A percentile compares a stretch with the other conserved stretches of the same genome.
These are phyloP conservation scores for Argyrosomus regius DNA, from an alignment of 2,797 vertebrate genomes.

Conservation along the genomic window DNA sequence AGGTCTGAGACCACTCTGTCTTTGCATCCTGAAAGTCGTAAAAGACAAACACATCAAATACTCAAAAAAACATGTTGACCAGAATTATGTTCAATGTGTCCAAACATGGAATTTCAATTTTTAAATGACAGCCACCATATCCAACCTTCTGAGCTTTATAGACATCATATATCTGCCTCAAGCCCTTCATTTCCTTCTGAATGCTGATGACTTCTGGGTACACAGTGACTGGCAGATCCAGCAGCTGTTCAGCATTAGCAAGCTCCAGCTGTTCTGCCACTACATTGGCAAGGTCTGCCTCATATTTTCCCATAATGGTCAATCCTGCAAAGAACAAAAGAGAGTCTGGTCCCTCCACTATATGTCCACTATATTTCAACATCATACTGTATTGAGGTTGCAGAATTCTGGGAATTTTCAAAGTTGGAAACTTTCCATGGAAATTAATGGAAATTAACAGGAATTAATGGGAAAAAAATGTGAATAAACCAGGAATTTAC, in stretches of 20 bases:
- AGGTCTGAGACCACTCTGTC: slow-evolving; percentile 93
- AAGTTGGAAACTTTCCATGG: too few relatives aligned
- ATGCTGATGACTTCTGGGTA: slow-evolving; percentile 88
- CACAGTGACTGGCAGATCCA: slow-evolving; percentile 88
- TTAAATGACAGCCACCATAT: neutral
- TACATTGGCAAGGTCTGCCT: slow-evolving; percentile 86
- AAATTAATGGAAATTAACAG: too few relatives aligned
- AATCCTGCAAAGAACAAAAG: slow-evolving; percentile 82
- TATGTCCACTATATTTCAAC: neutral
- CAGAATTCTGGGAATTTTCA: too few relatives aligned
- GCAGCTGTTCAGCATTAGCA: slow-evolving; percentile 91
- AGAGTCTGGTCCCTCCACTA: neutral
- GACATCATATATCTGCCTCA: slow-evolving; percentile 90
- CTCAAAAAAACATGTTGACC: neutral
- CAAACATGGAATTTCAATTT: neutral
- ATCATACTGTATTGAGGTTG: too few relatives aligned
- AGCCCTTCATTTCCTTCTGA: slow-evolving; percentile 90
- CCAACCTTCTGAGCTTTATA: slow-evolving; percentile 89
- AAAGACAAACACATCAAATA: slow-evolving; percentile 25
- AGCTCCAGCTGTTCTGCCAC: slow-evolving; percentile 86
- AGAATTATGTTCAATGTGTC: slow-evolving; percentile 4
- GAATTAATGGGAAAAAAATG: too few relatives aligned
- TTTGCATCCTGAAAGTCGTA: slow-evolving; percentile 87
- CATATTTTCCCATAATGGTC: slow-evolving; percentile 85
- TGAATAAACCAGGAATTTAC: too few relatives aligned